Conservation (phyloP, 2,888 invertebrate genomes). For the Nemotelus pantherinus region DNA sequence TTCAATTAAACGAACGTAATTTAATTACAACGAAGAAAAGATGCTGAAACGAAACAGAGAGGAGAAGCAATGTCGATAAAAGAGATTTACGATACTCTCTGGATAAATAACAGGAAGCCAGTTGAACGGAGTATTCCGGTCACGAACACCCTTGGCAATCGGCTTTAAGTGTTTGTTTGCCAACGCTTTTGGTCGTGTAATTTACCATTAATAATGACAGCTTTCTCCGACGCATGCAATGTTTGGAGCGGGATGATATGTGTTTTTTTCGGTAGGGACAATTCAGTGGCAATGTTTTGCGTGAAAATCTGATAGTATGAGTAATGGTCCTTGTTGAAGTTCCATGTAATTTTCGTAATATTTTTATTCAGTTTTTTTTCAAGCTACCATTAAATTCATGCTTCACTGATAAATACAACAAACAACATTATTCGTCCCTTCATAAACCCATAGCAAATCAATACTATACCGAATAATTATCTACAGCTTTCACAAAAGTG, state of each 20-base stretch:
- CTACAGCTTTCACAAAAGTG: no score
- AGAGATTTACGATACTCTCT: constrained; percentile 31
- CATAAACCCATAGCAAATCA: no score
- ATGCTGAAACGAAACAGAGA: constrained; percentile 41
- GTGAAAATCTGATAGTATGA: no score
- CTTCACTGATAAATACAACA: no score
- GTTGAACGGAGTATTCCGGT: constrained; percentile 22
- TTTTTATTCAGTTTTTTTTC: no score
- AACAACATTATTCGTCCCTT: no score
- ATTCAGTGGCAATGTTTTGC: no score
- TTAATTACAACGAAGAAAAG: constrained; percentile 44
- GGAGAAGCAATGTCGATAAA: constrained; percentile 42
- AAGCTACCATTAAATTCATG: no score
- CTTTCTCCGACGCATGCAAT: background rate
- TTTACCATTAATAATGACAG: constrained; percentile 6
- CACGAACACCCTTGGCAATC: constrained; percentile 25
- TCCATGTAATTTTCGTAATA: no score
- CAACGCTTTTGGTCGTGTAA: constrained; percentile 25
- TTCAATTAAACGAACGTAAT: constrained; percentile 43
- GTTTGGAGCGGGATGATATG: background rate
- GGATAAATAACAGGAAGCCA: constrained; percentile 39
- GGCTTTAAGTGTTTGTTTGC: constrained; percentile 14
- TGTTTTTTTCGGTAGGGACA: no score
- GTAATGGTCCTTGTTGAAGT: no score
- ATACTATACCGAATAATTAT: no score